These are phyloP conservation scores for Apaloderma vittatum DNA, from an alignment of 2,113 vertebrate species.

Conservation along the genomic window DNA sequence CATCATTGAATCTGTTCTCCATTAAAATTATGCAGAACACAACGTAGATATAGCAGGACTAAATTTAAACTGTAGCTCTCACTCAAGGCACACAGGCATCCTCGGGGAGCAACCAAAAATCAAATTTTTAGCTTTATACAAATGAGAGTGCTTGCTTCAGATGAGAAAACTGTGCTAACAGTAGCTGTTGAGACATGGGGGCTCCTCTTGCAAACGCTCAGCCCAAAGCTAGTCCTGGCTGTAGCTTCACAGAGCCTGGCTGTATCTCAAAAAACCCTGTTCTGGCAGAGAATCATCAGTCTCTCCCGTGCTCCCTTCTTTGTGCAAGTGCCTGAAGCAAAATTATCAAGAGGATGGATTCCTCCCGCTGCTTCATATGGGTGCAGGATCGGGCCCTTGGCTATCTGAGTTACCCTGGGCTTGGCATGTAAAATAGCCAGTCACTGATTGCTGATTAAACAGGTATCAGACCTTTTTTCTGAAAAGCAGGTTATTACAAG, in stretches of 20 bases:
- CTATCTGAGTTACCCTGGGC: not conserved
- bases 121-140: not conserved
- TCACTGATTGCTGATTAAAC: not conserved
- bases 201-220: not conserved
- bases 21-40: not conserved
- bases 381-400: not conserved
- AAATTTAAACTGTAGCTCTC: not conserved
- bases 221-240: not conserved
- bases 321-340: not conserved
- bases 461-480: not conserved
- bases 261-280: not conserved
- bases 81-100: not conserved
- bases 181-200: not conserved
- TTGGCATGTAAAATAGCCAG: not conserved
- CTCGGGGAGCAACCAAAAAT: not conserved
- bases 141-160: not conserved
- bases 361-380: accelerated
- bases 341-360: not conserved
- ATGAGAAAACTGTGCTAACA: not conserved
- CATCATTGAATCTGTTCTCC: not conserved
- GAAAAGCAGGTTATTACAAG: not conserved
- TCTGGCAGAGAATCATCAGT: not conserved
- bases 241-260: not conserved
- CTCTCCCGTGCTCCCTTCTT: not conserved
- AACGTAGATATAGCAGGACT: not conserved